These are phyloP conservation scores for Turdus rufiventris DNA, from an alignment of 2,113 vertebrate species.

Conservation along the genomic window DNA sequence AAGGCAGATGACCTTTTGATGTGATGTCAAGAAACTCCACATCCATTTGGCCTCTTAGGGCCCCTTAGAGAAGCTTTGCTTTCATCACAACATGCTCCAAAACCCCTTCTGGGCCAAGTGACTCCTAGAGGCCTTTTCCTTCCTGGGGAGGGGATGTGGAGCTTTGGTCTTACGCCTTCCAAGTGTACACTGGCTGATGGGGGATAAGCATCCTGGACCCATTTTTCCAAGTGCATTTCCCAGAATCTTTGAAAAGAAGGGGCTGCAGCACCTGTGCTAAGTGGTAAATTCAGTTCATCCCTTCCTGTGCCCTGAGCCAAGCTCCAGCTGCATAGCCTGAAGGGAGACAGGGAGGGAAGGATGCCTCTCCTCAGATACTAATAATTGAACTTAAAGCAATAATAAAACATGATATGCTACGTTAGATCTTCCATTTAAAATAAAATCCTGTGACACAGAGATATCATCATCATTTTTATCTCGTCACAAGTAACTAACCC, in stretches of 20 bases:
- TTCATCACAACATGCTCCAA: not conserved
- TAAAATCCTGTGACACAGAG: conserved; percentile 24
- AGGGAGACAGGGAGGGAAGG: not conserved
- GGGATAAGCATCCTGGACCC: not conserved
- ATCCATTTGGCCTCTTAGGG: not conserved
- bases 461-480: conserved; percentile 32
- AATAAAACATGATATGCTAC: conserved; percentile 1
- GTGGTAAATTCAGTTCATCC: not conserved
- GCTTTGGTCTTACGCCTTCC: not conserved
- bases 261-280: not conserved
- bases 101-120: not conserved
- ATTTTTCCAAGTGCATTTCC: not conserved
- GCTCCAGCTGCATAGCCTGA: not conserved
- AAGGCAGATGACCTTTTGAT: not conserved
- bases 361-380: not conserved
- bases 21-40: not conserved
- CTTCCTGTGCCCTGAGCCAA: not conserved
- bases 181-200: not conserved
- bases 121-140: not conserved
- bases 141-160: not conserved
- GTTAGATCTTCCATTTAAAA: conserved; percentile 50
- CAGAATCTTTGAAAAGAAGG: not conserved
- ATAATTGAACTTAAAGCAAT: not conserved
- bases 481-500: conserved; percentile 17
- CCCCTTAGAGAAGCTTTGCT: not conserved